These are phyloP conservation scores for Nymphalis urticae DNA, from an alignment of 2,888 invertebrate species.

Conservation along the genomic window DNA sequence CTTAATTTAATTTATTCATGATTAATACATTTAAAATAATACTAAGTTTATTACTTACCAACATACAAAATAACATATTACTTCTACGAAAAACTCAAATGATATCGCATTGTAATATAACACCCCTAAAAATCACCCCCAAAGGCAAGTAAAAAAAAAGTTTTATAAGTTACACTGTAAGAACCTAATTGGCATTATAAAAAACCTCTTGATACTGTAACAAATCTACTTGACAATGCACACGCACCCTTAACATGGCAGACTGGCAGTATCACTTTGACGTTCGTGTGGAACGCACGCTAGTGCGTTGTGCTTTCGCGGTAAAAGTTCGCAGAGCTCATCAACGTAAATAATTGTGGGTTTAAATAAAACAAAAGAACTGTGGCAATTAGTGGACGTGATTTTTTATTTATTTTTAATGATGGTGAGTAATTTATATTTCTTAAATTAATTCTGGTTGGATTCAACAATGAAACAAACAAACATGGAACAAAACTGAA, in stretches of 20 bases:
- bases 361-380: conserved; percentile 6
- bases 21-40: too few relatives aligned
- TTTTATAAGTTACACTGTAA: background rate
- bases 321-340: conserved; percentile 26
- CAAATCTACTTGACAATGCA: conserved; percentile 18
- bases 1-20: too few relatives aligned
- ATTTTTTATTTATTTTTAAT: conserved; percentile 15
- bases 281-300: conserved; percentile 25
- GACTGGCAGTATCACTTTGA: conserved; percentile 28
- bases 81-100: too few relatives aligned
- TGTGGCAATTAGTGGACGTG: conserved; percentile 14
- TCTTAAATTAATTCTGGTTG: background rate
- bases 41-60: too few relatives aligned
- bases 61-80: too few relatives aligned
- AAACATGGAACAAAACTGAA: too few relatives aligned
- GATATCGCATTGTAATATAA: too few relatives aligned
- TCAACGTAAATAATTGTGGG: conserved; percentile 18
- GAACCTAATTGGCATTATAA: background rate
- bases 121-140: too few relatives aligned
- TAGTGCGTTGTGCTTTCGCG: conserved; percentile 4
- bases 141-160: background rate
- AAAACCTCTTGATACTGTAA: conserved; percentile 15
- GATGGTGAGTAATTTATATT: conserved; percentile 13
- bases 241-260: conserved; percentile 20
- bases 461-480: too few relatives aligned